These are phyloP conservation scores for Lasioglossum figueresi DNA, from an alignment of 2,888 invertebrate species.

Conservation along the genomic window DNA sequence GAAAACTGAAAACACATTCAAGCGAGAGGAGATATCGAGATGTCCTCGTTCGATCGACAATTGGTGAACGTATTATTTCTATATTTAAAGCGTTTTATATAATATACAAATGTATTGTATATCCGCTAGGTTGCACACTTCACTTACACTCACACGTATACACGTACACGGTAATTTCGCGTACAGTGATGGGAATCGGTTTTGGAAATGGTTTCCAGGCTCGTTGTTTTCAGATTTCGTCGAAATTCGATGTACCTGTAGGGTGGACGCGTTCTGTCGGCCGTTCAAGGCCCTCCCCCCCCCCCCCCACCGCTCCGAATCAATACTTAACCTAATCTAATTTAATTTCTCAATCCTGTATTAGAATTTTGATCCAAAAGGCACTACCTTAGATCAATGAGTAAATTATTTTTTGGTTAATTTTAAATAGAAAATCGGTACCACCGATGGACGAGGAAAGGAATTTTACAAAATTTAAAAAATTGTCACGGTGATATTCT, in stretches of 20 bases:
- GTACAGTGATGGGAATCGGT: constrained; percentile 53
- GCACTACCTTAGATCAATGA: background rate
- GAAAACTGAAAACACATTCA: background rate
- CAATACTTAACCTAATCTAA: background rate
- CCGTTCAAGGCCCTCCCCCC: background rate
- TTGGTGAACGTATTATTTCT: constrained; percentile 73
- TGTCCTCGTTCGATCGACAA: constrained; percentile 60
- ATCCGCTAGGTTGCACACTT: constrained; percentile 68
- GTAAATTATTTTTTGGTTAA: background rate
- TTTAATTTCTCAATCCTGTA: background rate
- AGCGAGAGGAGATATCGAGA: background rate
- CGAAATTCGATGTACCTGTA: background rate
- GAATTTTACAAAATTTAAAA: background rate
- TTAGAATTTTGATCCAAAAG: background rate
- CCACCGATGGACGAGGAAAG: background rate
- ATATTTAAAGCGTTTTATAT: constrained; percentile 76
- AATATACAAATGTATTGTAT: constrained; percentile 63
- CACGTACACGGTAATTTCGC: constrained; percentile 52
- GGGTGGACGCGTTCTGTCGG: background rate
- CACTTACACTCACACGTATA: constrained; percentile 57
- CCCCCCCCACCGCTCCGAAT: too few species aligned
- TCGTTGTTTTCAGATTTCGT: constrained; percentile 32
- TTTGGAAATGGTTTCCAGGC: constrained; percentile 36
- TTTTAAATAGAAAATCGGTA: background rate
- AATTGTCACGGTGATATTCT: background rate